Conservation (phyloP, 2,888 invertebrate genomes). For the Caenorhabditis sp. region DNA sequence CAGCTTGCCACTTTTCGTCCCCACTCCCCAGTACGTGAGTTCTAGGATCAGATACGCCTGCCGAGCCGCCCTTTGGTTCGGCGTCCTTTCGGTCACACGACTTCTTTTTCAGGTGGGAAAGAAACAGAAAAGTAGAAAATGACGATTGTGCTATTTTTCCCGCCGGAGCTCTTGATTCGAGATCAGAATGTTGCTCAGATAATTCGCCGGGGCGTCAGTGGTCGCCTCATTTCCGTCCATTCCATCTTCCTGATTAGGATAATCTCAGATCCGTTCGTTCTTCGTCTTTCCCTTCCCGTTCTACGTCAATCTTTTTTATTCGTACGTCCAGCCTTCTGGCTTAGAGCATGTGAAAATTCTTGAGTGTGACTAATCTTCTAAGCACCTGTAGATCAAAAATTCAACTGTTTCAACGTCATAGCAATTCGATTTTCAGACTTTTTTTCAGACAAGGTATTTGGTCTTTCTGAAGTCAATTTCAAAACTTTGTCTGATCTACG, state of each 20-base stretch:
- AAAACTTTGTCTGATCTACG: too few relatives aligned
- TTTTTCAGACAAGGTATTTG: too few relatives aligned
- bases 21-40: conserved; percentile 26
- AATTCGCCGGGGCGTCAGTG: neutral
- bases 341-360: conserved; percentile 24
- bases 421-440: neutral
- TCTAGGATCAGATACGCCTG: conserved; percentile 6
- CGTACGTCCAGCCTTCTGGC: neutral
- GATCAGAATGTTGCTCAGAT: neutral
- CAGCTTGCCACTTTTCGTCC: conserved; percentile 18
- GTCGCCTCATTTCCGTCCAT: neutral
- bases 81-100: neutral
- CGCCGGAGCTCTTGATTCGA: too few relatives aligned
- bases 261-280: conserved; percentile 22
- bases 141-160: too few relatives aligned
- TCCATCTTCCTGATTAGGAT: conserved; percentile 7
- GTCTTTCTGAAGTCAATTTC: too few relatives aligned
- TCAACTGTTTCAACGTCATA: conserved; percentile 20
- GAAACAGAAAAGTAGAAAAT: neutral
- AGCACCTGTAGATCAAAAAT: conserved; percentile 49
- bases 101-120: neutral
- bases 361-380: conserved; percentile 37
- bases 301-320: conserved; percentile 12
- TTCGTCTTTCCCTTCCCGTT: neutral
- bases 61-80: neutral